These are phyloP conservation scores for Thera obeliscata DNA, from an alignment of 2,888 invertebrate genomes.

Conservation along the genomic window DNA sequence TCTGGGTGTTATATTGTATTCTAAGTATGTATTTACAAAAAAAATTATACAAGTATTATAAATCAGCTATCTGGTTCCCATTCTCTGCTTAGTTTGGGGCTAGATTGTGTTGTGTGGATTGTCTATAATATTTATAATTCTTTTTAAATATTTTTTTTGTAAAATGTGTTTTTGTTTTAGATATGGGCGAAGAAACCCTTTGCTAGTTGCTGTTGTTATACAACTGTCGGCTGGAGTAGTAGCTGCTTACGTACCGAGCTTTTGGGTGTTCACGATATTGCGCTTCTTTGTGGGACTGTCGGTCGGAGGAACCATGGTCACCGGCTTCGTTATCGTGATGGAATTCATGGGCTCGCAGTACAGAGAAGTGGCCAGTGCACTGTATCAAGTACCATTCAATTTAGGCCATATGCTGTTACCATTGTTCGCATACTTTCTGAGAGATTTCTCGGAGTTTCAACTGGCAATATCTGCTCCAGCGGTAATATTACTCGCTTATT, in stretches of 20 bases:
- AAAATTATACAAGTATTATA: no score
- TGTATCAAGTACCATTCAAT: slow-evolving; percentile 89
- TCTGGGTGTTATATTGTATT: no score
- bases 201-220: slow-evolving; percentile 88
- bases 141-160: not conserved
- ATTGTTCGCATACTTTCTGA: slow-evolving; percentile 85
- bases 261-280: slow-evolving; percentile 85
- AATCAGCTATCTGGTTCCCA: no score
- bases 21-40: no score
- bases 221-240: slow-evolving; percentile 88
- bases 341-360: slow-evolving; percentile 86
- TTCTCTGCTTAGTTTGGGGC: no score
- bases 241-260: slow-evolving; percentile 87
- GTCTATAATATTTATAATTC: not conserved
- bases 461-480: slow-evolving; percentile 86
- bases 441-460: slow-evolving; percentile 87
- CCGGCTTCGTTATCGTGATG: slow-evolving; percentile 85
- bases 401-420: slow-evolving; percentile 87
- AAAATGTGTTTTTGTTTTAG: slow-evolving; percentile 71
- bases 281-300: slow-evolving; percentile 89
- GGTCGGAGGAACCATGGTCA: slow-evolving; percentile 93
- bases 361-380: slow-evolving; percentile 83
- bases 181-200: slow-evolving; percentile 89
- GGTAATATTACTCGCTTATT: slow-evolving; percentile 85
- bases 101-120: no score